Conservation (phyloP, 1,140 invertebrate species). For the Achatina immaculata region DNA sequence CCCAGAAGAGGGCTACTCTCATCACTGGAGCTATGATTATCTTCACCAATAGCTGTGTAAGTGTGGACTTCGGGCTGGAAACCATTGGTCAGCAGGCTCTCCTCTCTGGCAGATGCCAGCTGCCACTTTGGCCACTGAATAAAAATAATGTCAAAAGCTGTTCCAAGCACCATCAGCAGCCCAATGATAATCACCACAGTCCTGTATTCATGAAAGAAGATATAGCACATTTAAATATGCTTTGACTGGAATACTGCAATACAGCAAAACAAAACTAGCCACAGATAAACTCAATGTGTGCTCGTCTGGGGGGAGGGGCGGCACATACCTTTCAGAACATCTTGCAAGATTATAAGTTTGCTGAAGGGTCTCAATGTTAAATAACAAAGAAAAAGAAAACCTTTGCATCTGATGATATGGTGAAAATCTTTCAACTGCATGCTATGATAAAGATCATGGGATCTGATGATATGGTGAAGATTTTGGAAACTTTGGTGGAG, state of each 20-base stretch:
- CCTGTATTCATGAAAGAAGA: not conserved
- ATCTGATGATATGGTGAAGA: too few species aligned
- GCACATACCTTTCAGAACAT: too few species aligned
- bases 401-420: too few species aligned
- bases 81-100: not conserved
- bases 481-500: too few species aligned
- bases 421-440: too few species aligned
- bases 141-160: slow-evolving; percentile 45
- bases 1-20: not conserved
- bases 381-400: too few species aligned
- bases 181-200: slow-evolving; percentile 17
- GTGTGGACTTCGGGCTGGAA: not conserved
- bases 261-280: too few species aligned
- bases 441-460: too few species aligned
- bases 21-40: not conserved
- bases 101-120: not conserved
- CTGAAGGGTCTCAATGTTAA: too few species aligned
- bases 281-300: too few species aligned
- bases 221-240: not conserved
- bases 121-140: slow-evolving; percentile 40
- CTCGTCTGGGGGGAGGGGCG: too few species aligned
- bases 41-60: not conserved
- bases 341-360: too few species aligned
- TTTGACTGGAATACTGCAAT: not conserved
- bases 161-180: slow-evolving; percentile 40